Evolutionary conservation across 2,113 vertebrate genomes (phyloP), one percentile per base, ranked within the genome.

Genomic region (Fukomys damarensis): DNA sequence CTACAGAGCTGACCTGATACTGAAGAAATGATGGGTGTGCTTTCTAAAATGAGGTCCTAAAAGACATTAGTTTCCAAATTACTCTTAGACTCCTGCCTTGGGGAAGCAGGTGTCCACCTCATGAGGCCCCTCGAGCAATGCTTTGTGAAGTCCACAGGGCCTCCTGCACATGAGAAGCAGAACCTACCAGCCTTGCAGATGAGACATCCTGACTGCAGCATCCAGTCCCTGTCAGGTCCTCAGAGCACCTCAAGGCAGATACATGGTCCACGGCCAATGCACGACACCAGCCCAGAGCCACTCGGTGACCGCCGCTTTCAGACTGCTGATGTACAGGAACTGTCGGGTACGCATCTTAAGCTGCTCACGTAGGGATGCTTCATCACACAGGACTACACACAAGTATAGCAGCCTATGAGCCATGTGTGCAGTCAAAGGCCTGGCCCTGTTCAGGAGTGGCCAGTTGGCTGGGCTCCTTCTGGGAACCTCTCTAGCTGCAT

Each of bases 1-100:
- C 1, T 28, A 4, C 54, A 56, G 3, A 20, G 12, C 5, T 35
- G 46, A 28, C 0, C 16, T 0, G 16, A 68, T 22, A 28, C 0
- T 19, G 66, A 1, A 63, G 38, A 46, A 35, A 32, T 43, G 28
- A 58, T 6, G 8, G 3, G 52, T 4, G 12, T 28, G 17, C 24
- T 56, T 92, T 74, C n/a, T 56, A 6, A 26, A 43, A 32, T 41
- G 11, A 79, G 79, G 16, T 83, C 28, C 74, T 28, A 28, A 63
- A 61, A 79, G 65, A 46, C 32, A 61, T 35, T 41, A 66, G n/a
- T 54, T 43, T 93, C 17, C 54, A 30, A 12, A 6, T 22, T 8
- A 17, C 32, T 82, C 24, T 41, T 76, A 58, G 30, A 70, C 52
- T 70, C 52, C 43, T 76, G 24, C 41, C 49, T 16, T 35, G 81